Base-by-base conservation (phyloP, 2,888 invertebrate species). In the Platycheirus albimanus region DNA sequence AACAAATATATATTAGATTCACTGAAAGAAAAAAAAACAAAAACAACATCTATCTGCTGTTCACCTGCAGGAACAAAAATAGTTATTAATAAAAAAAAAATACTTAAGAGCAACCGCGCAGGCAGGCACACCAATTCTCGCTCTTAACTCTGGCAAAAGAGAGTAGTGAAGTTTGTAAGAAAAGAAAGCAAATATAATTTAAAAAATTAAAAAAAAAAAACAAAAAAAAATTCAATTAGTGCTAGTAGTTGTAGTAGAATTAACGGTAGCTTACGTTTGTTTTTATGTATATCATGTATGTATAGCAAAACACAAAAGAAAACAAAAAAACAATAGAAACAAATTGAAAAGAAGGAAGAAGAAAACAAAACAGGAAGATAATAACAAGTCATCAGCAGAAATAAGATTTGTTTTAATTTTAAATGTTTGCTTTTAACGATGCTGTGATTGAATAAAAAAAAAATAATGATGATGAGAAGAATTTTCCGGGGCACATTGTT, bases 391-490 rank as follows among this genome's bases (percentile, higher is more conserved):
- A 81, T 67, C 81, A 81, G 76, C 81, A 72, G 76, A 67, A 54
- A 61, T 58, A 66, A 28, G 47, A 49, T 72, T 80, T 19, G 41
- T 64, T 61, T n/a, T 54, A 52, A 64, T 11, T 20, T 54, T 64
- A 52, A 41, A 24, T 41, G 17, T 49, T 66, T 58, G 69, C 63
- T 79, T 79, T 81, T 81, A 81, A 81, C 81, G 76, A 77, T 81
- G 81, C 81, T 81, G 81, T 81, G 81, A 81, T 81, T 74, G 79
- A 78, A 54, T 49, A 56, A 45, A 36, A 41, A 36, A 24, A 54
- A 43, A 30, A 64, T 36, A 45, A 52, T 66, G 54, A 63, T 69
- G 80, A 71, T 45, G 47, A 54, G 30, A 43, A 58, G 17, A 30
- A 17, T 61, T 30, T 43, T 43, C 19, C 30, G 63, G 41, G 58